Evolutionary conservation across 92 coral and sea anemone genomes (phyloP).

Genomic region (Palythoa caribaeorum): DNA sequence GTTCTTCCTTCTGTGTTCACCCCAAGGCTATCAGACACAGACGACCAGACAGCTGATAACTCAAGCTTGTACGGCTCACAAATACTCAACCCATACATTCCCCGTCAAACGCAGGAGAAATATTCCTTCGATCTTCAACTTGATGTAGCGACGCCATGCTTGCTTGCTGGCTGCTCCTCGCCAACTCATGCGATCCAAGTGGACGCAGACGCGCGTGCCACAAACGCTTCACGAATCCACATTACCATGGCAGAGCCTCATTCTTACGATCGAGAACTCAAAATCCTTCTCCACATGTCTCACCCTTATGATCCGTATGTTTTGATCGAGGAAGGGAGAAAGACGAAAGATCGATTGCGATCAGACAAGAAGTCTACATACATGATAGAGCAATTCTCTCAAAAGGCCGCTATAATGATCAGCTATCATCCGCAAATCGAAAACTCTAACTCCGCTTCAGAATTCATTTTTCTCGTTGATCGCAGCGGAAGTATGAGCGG

Average conservation of each 20-base stretch:
- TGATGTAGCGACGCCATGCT: conserved; percentile 86
- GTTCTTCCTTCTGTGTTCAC: conserved; percentile 92
- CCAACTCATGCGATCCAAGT: conserved; percentile 97
- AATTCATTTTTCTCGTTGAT: conserved; percentile 92
- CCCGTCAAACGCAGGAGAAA: conserved; percentile 83
- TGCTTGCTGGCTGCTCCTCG: conserved; percentile 96
- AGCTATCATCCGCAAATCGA: conserved; percentile 82
- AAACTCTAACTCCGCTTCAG: conserved; percentile 59
- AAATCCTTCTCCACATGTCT: conserved; percentile 83
- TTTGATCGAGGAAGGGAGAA: conserved; percentile 89
- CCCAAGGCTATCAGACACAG: conserved; percentile 72
- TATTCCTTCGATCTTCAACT: conserved; percentile 93
- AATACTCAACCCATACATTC: conserved; percentile 74
- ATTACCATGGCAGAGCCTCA: conserved; percentile 94
- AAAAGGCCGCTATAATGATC: conserved; percentile 85
- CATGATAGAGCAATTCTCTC: conserved; percentile 70
- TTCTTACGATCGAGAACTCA: conserved; percentile 86
- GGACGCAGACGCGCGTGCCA: conserved; percentile 93
- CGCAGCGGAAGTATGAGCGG: conserved; percentile 99
- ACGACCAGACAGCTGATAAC: conserved; percentile 44
- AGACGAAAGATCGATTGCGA: conserved; percentile 27
- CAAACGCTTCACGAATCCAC: conserved; percentile 86
- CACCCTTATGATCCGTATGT: conserved; percentile 92
- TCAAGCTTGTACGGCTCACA: conserved; percentile 77
- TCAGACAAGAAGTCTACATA: conserved; percentile 36